Conservation (phyloP, 2,113 vertebrate species). For the Embiotoca jacksoni region DNA sequence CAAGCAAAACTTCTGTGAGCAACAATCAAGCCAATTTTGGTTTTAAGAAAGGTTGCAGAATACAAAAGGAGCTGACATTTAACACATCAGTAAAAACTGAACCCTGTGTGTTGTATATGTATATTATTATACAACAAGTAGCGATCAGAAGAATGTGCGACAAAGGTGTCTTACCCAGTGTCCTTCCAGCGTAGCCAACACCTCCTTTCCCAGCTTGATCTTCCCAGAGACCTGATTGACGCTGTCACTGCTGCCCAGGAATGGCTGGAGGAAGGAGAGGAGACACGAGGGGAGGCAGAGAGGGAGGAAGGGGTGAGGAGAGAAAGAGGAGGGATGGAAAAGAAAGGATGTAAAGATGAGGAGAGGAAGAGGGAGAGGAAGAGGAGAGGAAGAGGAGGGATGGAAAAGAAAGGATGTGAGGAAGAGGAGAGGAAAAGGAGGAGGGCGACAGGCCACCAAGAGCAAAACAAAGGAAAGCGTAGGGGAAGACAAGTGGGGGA, state of each 20-base stretch:
- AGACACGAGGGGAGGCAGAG: not conserved
- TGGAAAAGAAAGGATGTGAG: too few relatives aligned
- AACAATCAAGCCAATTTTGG: too few relatives aligned
- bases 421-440: too few relatives aligned
- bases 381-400: too few relatives aligned
- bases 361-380: not conserved
- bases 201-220: constrained; percentile 98
- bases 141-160: not conserved
- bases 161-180: constrained; percentile 90
- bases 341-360: not conserved
- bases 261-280: constrained; percentile 87
- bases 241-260: constrained; percentile 95
- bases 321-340: not conserved
- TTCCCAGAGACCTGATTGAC: constrained; percentile 97
- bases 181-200: constrained; percentile 95
- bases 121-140: not conserved
- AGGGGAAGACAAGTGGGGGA: not conserved
- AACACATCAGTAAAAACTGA: too few relatives aligned
- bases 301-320: not conserved
- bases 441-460: too few relatives aligned
- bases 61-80: too few relatives aligned
- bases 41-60: too few relatives aligned
- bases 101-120: too few relatives aligned
- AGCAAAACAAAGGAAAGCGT: not conserved
- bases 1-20: too few relatives aligned